Conservation (phyloP, 2,113 vertebrate genomes). For the Trichomycterus rosablanca region DNA sequence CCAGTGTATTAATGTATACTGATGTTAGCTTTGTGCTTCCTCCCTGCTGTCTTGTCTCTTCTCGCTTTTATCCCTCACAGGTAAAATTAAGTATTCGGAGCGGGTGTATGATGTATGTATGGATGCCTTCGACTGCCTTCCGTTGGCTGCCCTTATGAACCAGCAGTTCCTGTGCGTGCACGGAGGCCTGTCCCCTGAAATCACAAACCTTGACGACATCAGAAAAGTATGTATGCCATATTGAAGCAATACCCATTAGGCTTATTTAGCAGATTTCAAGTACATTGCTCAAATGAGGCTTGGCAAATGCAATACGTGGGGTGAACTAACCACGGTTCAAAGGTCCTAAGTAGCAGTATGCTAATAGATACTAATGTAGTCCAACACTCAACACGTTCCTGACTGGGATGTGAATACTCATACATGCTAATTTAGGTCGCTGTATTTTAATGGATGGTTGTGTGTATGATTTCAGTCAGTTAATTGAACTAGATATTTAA, state of each 20-base stretch:
- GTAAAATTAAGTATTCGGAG: conserved; percentile 99
- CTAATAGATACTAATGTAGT: not conserved
- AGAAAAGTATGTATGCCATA: conserved; percentile 86
- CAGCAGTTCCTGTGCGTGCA: conserved; percentile 98
- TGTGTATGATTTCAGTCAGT: not conserved
- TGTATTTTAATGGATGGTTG: not conserved
- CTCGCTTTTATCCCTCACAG: conserved; percentile 60
- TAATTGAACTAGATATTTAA: not conserved
- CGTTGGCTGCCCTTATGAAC: conserved; percentile 97
- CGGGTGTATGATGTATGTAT: conserved; percentile 95
- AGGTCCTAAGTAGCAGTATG: conserved; percentile 4
- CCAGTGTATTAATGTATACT: conserved; percentile 36
- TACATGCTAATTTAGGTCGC: not conserved
- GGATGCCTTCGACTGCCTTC: conserved; percentile 99
- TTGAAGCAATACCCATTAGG: not conserved
- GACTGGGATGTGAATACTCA: no score
- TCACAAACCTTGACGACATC: conserved; percentile 97
- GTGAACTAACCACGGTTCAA: not conserved
- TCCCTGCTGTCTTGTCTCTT: conserved; percentile 1
- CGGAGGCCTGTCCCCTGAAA: conserved; percentile 95
- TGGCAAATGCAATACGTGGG: not conserved
- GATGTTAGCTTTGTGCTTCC: conserved; percentile 23
- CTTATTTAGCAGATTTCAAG: no score
- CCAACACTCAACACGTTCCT: not conserved
- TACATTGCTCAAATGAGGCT: not conserved